Conservation (phyloP, 2,888 invertebrate species). For the Digitonthophagus gazella region DNA sequence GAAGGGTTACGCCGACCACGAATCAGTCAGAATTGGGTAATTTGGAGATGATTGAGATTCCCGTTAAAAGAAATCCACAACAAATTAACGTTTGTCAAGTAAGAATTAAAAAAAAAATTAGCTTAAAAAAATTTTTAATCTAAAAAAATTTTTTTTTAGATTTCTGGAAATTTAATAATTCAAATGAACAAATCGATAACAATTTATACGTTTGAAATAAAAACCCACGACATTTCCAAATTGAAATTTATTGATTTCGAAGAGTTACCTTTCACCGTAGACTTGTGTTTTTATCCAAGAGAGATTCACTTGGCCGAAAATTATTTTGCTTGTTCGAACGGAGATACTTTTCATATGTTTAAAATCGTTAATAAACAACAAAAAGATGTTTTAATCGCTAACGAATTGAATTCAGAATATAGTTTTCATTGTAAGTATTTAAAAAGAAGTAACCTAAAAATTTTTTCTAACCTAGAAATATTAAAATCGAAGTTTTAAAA, state of each 20-base stretch:
- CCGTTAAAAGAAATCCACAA: slow-evolving; percentile 60
- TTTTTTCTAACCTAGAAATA: too few species aligned
- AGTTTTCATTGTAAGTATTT: slow-evolving; percentile 43
- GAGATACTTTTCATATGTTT: slow-evolving; percentile 63
- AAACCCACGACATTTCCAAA: slow-evolving; percentile 66
- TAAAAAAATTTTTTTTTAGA: too few species aligned
- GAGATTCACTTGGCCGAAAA: slow-evolving; percentile 66
- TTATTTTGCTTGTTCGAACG: slow-evolving; percentile 63
- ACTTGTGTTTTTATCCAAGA: slow-evolving; percentile 61
- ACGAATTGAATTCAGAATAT: slow-evolving; percentile 35
- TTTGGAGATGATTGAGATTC: slow-evolving; percentile 74
- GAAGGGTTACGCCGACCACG: slow-evolving; percentile 69
- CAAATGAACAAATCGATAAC: slow-evolving; percentile 49
- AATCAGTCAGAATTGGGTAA: slow-evolving; percentile 60
- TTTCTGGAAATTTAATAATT: slow-evolving; percentile 50
- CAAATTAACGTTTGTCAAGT: slow-evolving; percentile 64
- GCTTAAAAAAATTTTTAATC: too few species aligned
- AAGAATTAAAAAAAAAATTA: slow-evolving; percentile 24
- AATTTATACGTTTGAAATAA: slow-evolving; percentile 62
- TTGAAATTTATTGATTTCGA: slow-evolving; percentile 69
- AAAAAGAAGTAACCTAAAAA: too few species aligned
- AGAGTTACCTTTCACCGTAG: slow-evolving; percentile 63
- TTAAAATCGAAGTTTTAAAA: too few species aligned
- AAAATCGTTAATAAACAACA: slow-evolving; percentile 46
- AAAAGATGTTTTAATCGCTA: slow-evolving; percentile 24